These are phyloP conservation scores for Paracyclopina nana DNA, from an alignment of 1,140 invertebrate species.

Conservation along the genomic window DNA sequence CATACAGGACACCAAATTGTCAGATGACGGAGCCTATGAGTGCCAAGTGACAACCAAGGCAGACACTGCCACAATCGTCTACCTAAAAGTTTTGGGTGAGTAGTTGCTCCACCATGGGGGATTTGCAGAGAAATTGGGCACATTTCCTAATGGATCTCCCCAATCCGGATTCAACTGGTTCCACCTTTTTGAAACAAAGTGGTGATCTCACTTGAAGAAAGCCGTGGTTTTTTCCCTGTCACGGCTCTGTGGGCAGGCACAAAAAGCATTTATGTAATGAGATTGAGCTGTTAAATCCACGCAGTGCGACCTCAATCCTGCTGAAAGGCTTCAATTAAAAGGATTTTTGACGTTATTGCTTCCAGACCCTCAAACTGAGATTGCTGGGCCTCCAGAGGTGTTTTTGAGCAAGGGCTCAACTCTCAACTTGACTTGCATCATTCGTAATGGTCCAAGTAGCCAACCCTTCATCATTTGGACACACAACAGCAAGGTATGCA, in stretches of 20 bases:
- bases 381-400: not conserved
- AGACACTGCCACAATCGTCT: not conserved
- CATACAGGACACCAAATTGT: not conserved
- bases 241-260: too few species aligned
- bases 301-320: too few species aligned
- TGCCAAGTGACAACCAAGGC: slow-evolving; percentile 1
- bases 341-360: not conserved
- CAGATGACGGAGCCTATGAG: not conserved
- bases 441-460: not conserved
- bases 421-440: not conserved
- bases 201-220: too few species aligned
- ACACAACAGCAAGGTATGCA: not conserved
- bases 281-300: too few species aligned
- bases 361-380: not conserved
- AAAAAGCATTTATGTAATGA: too few species aligned
- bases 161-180: too few species aligned
- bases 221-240: too few species aligned
- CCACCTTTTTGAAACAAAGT: too few species aligned
- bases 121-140: too few species aligned
- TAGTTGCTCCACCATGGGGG: too few species aligned
- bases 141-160: too few species aligned
- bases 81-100: not conserved
- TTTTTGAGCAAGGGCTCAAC: not conserved
- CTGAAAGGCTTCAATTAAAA: too few species aligned
- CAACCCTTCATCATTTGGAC: not conserved